Conservation (phyloP, 2,797 vertebrate species). For the Ctenopoma kingsleyae region DNA sequence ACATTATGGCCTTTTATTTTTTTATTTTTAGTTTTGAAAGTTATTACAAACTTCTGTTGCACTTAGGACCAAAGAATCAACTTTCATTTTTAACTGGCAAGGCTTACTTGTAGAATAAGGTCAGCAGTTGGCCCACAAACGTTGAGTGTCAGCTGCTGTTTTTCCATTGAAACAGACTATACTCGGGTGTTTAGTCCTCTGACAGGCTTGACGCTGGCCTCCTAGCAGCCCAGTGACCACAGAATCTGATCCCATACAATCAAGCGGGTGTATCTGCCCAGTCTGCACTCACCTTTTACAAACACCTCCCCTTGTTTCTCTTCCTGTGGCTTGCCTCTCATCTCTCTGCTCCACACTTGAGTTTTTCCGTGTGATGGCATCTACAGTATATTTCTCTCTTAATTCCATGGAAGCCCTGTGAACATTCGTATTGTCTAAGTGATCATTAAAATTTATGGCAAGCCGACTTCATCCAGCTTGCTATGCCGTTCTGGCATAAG, state of each 20-base stretch:
- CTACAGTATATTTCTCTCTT: slow-evolving; percentile 59
- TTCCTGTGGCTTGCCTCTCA: background rate
- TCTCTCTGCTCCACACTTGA: slow-evolving; percentile 26
- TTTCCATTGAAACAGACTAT: slow-evolving; percentile 78
- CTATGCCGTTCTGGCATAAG: slow-evolving; percentile 80
- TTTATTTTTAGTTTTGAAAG: slow-evolving; percentile 53
- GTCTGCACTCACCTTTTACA: slow-evolving; percentile 57
- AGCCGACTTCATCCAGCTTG: slow-evolving; percentile 84
- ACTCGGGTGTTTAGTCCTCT: slow-evolving; percentile 72
- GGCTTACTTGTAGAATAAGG: slow-evolving; percentile 67
- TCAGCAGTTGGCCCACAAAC: slow-evolving; percentile 70
- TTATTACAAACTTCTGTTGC: slow-evolving; percentile 63
- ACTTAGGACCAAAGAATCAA: slow-evolving; percentile 37
- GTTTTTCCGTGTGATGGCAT: slow-evolving; percentile 26
- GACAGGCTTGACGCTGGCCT: slow-evolving; percentile 71
- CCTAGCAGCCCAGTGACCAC: slow-evolving; percentile 70
- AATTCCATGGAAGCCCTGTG: slow-evolving; percentile 59
- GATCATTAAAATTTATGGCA: slow-evolving; percentile 86
- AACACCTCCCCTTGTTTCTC: slow-evolving; percentile 36
- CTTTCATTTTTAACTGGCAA: slow-evolving; percentile 37
- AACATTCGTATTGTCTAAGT: slow-evolving; percentile 77
- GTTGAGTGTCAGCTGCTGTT: slow-evolving; percentile 80
- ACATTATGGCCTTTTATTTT: slow-evolving; percentile 48
- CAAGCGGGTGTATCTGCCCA: slow-evolving; percentile 47
- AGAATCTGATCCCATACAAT: slow-evolving; percentile 74